A percentile compares a stretch with the other conserved stretches of the same genome.
These are phyloP conservation scores for Zaprionus vittiger DNA, from an alignment of 1,140 invertebrate species.

Conservation along the genomic window DNA sequence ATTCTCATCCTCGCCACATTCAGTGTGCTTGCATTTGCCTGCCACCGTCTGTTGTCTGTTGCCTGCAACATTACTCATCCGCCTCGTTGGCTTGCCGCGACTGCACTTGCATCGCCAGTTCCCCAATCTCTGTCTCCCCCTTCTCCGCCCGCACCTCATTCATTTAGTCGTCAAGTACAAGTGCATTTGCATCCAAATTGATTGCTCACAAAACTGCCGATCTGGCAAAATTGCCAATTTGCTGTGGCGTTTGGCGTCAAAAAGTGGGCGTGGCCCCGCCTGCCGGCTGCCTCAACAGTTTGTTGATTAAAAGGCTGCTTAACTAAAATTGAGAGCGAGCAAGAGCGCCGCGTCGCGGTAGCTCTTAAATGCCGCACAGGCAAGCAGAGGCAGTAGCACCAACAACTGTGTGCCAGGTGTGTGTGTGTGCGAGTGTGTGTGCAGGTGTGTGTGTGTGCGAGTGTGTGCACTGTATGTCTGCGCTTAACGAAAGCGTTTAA, in stretches of 20 bases:
- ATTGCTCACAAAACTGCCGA: conserved; percentile 81
- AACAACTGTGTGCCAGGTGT: conserved; percentile 13
- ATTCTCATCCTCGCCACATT: conserved; percentile 7
- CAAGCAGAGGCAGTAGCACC: neutral
- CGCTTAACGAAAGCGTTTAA: conserved; percentile 37
- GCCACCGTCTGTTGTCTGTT: conserved; percentile 11
- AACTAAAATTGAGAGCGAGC: conserved; percentile 55
- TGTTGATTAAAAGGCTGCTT: conserved; percentile 78
- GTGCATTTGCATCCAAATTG: conserved; percentile 83
- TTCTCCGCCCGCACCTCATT: conserved; percentile 54
- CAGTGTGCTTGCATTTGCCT: neutral
- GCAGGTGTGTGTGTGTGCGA: neutral
- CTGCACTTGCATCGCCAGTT: neutral
- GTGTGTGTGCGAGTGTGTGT: neutral
- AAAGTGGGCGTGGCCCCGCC: neutral
- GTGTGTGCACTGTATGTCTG: neutral
- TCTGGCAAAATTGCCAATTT: conserved; percentile 78
- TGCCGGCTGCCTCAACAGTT: conserved; percentile 70
- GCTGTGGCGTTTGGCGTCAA: conserved; percentile 26
- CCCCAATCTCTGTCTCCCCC: neutral
- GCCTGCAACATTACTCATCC: conserved; percentile 62
- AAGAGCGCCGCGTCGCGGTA: conserved; percentile 7
- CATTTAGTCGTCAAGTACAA: conserved; percentile 81
- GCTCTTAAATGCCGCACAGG: conserved; percentile 43
- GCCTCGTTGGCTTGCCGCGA: conserved; percentile 39